Conservation (phyloP, 2,797 vertebrate species). For the Catamblyrhynchus diadema region DNA sequence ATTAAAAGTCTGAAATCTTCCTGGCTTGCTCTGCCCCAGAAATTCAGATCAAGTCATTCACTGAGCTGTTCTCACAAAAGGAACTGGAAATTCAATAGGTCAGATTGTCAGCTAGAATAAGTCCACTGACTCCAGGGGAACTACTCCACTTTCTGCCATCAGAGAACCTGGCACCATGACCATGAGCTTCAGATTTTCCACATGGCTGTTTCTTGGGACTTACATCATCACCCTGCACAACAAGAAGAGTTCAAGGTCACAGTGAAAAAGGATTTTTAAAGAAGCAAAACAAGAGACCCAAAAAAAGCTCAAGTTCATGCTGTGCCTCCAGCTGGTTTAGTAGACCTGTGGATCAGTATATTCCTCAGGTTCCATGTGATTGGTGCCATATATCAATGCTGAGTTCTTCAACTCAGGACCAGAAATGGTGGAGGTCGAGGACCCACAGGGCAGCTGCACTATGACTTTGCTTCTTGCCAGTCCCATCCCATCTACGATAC, state of each 20-base stretch:
- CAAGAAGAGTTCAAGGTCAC: conserved; percentile 7
- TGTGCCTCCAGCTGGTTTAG: background rate
- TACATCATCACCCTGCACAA: background rate
- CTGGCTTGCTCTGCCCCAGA: conserved; percentile 45
- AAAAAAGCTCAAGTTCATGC: background rate
- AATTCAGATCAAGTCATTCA: conserved; percentile 43
- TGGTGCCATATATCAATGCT: background rate
- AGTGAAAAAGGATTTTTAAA: background rate
- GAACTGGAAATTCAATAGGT: conserved; percentile 40
- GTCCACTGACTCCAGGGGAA: background rate
- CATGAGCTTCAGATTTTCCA: conserved; percentile 10
- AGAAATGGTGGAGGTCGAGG: background rate
- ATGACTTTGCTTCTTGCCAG: background rate
- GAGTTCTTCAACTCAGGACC: background rate
- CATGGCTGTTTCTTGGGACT: background rate
- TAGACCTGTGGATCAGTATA: background rate
- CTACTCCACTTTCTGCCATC: background rate
- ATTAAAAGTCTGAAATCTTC: conserved; percentile 41
- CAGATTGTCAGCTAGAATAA: conserved; percentile 26
- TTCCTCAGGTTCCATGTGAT: background rate
- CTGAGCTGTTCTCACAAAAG: conserved; percentile 39
- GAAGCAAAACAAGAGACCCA: background rate
- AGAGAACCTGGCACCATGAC: conserved; percentile 19
- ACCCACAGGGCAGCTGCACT: background rate
- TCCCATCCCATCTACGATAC: background rate